phyloP scores from a whole-genome alignment of 2,113 vertebrate genomes.

The Pseudopodoces humilis region DNA sequence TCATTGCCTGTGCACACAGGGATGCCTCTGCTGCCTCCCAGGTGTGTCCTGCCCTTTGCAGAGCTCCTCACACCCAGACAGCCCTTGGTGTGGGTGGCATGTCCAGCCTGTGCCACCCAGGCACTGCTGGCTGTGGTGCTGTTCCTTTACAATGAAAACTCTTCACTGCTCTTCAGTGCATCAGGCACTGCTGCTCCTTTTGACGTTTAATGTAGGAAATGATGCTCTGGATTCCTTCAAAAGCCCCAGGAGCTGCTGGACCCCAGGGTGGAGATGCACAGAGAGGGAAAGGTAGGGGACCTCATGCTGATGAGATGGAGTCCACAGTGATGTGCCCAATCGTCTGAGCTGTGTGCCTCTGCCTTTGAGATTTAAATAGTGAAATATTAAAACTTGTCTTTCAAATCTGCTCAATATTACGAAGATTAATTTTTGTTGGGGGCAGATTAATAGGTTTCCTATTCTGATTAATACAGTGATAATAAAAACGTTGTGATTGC shows the following conservation, averaged over 20 bases:
- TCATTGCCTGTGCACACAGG: neutral
- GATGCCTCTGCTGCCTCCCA: neutral
- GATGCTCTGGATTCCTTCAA: neutral
- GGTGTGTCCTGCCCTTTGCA: neutral
- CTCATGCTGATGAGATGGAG: neutral
- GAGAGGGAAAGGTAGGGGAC: neutral
- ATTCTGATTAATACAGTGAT: conserved; percentile 63
- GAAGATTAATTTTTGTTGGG: conserved; percentile 60
- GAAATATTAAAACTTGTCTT: conserved; percentile 49
- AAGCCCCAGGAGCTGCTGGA: neutral
- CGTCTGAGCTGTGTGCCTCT: neutral
- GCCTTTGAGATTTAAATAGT: neutral
- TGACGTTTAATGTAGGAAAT: neutral
- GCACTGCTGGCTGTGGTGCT: neutral
- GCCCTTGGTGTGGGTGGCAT: fast-evolving
- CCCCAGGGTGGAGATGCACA: neutral
- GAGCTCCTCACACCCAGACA: neutral
- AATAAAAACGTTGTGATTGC: conserved; percentile 57
- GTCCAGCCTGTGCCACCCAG: neutral
- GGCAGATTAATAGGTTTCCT: conserved; percentile 60
- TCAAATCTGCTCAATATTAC: conserved; percentile 41
- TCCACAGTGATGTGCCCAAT: neutral
- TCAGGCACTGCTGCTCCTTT: neutral
- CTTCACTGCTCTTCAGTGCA: neutral
- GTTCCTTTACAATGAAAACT: neutral